phyloP scores from a whole-genome alignment of 2,797 vertebrate species.

The Gymnoscopelus braueri region DNA sequence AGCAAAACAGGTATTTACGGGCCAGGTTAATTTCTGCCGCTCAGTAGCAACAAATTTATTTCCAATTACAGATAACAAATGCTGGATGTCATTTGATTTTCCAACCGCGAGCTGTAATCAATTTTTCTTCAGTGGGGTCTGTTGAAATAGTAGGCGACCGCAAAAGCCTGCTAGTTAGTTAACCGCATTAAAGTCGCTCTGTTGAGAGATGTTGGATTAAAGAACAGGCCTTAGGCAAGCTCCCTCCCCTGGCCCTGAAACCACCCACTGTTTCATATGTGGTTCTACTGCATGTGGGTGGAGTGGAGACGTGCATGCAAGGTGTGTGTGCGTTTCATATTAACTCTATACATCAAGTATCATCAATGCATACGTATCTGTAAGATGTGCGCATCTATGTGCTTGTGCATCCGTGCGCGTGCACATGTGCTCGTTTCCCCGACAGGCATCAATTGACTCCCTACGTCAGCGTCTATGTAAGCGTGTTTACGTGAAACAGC shows the following conservation, averaged over 20 bases:
- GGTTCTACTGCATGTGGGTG: constrained; percentile 59
- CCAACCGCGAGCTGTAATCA: constrained; percentile 63
- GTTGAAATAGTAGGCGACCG: constrained; percentile 62
- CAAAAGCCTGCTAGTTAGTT: constrained; percentile 68
- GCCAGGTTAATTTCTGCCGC: constrained; percentile 48
- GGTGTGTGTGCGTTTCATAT: constrained; percentile 21
- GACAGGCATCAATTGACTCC: constrained; percentile 24
- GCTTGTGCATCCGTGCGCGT: constrained; percentile 9
- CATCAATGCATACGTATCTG: neutral
- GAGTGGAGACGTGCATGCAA: constrained; percentile 63
- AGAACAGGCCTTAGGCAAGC: constrained; percentile 61
- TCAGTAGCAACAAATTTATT: constrained; percentile 63
- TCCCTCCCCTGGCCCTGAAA: constrained; percentile 59
- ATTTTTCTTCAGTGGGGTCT: constrained; percentile 59
- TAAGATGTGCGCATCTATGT: constrained; percentile 13
- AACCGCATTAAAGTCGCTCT: constrained; percentile 69
- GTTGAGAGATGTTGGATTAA: constrained; percentile 65
- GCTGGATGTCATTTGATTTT: constrained; percentile 69
- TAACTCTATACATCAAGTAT: too few relatives aligned
- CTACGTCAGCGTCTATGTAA: constrained; percentile 4
- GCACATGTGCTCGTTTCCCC: constrained; percentile 28
- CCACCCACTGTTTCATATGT: constrained; percentile 65
- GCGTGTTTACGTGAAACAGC: constrained; percentile 15
- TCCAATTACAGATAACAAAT: constrained; percentile 64
- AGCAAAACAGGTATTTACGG: constrained; percentile 74